These are phyloP conservation scores for Callinectes sapidus DNA, from an alignment of 2,888 invertebrate genomes.

Conservation along the genomic window DNA sequence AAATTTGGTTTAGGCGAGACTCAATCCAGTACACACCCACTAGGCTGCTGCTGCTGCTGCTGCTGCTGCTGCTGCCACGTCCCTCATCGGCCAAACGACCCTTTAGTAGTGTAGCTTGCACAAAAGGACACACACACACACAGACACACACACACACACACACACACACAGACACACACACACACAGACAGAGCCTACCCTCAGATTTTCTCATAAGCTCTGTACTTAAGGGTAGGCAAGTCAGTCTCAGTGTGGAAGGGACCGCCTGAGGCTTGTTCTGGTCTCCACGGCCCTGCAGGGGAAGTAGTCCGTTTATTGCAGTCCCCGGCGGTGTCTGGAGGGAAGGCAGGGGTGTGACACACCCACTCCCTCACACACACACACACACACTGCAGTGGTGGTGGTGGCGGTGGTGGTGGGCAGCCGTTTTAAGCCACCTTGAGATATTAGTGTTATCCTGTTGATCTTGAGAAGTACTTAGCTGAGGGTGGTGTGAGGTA, in stretches of 20 bases:
- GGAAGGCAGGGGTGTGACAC: neutral
- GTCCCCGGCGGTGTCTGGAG: neutral
- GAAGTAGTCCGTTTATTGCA: neutral
- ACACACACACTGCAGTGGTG: too few relatives aligned
- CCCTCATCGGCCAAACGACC: neutral
- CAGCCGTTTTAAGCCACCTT: neutral
- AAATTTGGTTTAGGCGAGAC: neutral
- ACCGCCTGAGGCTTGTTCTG: neutral
- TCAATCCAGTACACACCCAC: neutral
- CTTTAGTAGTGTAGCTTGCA: neutral
- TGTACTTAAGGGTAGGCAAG: neutral
- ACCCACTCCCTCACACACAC: neutral
- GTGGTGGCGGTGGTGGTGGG: neutral
- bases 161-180: conserved; percentile 20
- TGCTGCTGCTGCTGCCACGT: neutral
- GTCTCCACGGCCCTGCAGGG: neutral
- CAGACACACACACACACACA: neutral
- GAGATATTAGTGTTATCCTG: neutral
- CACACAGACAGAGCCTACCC: neutral
- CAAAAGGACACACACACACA: conserved; percentile 7
- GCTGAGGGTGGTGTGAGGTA: neutral
- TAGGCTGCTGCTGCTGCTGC: too few relatives aligned
- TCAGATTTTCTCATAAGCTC: neutral
- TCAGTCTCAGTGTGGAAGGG: neutral
- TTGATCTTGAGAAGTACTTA: conserved; percentile 4